Evolutionary conservation across 2,113 vertebrate genomes (phyloP), one percentile per base, ranked within the genome.

Genomic region (Agelaius tricolor): DNA sequence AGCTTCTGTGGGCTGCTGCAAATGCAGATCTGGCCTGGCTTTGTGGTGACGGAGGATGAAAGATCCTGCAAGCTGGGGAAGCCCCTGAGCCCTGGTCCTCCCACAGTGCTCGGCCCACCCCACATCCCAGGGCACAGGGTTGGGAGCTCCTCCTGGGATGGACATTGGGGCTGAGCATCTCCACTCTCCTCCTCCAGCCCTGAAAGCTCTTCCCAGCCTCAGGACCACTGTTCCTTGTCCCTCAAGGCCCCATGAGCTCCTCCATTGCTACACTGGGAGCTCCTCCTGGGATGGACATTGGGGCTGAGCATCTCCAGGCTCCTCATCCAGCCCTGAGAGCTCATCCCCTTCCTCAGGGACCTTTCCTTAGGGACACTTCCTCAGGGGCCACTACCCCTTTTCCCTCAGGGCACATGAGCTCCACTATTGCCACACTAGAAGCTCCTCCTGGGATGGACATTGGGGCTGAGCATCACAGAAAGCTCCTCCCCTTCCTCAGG

Each of bases 1-100:
- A 97, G 96, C 95, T 95, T 95, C 94, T 96, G 95, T 87, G 73
- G 93, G 97, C 96, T 92, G 87, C 95, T 94, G 94, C 94, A 95
- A 96, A 93, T 17, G 93, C 91, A 86, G 90, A 88, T 82, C 96
- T 81, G 93, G 95, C 90, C 93, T 10, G 19, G 94, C 75, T 86
- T 80, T 33, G 54, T 75, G 71, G 86, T 86, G 92, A 94, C n/a
- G 26, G 75, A 93, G 89, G 83, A 88, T 23, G 55, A 96, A 79
- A 73, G 77, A 97, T 91, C 91, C 89, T 66, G 46, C 65, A 67
- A 78, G 91, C 83, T 2, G 2, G 87, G 94, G 88, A 97, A 95
- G 78, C 78, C 95, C 91, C 65, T 51, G 62, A 82, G 78, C 91
- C 79, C 82, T 37, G 15, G 24, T 46, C 44, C 57, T 82, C 84